Evolutionary conservation across 30 jellyfish, hydroid and myxozoan species (phyloP).

Genomic region (Pseudorhiza aurosa): DNA sequence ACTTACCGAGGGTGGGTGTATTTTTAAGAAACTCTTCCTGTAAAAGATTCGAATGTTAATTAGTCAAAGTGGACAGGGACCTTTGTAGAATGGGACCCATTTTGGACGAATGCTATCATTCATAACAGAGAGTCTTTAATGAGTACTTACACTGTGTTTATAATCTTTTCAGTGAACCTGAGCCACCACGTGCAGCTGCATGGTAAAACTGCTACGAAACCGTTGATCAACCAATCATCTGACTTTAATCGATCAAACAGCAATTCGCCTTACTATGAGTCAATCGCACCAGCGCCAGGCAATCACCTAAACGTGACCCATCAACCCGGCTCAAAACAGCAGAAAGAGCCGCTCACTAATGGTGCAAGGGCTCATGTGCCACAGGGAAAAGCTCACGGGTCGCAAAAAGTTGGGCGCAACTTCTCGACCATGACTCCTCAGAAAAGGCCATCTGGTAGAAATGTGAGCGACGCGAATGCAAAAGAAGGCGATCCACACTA

Average conservation of each 20-base stretch:
- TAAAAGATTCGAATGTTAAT: no score
- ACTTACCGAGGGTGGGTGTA: no score
- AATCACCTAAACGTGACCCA: constrained; percentile 63
- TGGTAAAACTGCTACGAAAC: constrained; percentile 44
- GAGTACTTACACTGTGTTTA: no score
- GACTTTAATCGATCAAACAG: constrained; percentile 44
- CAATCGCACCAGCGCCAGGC: constrained; percentile 44
- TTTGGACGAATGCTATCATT: neutral
- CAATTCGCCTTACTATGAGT: constrained; percentile 55
- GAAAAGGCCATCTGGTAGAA: constrained; percentile 38
- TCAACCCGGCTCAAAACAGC: constrained; percentile 43
- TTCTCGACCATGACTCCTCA: constrained; percentile 62
- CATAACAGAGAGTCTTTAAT: neutral
- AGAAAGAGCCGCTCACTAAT: constrained; percentile 20
- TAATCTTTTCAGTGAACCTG: constrained; percentile 70
- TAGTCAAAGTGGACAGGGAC: no score
- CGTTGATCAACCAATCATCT: constrained; percentile 29
- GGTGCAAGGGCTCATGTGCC: constrained; percentile 41
- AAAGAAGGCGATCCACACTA: constrained; percentile 90
- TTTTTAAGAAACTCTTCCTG: no score
- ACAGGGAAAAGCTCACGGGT: constrained; percentile 49
- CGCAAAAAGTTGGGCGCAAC: constrained; percentile 60
- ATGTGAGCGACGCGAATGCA: constrained; percentile 30
- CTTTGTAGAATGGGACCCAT: neutral
- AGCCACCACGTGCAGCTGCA: constrained; percentile 90